Evolutionary conservation across 1,140 invertebrate genomes (phyloP).

Genomic region (Trichonephila inaurata): DNA sequence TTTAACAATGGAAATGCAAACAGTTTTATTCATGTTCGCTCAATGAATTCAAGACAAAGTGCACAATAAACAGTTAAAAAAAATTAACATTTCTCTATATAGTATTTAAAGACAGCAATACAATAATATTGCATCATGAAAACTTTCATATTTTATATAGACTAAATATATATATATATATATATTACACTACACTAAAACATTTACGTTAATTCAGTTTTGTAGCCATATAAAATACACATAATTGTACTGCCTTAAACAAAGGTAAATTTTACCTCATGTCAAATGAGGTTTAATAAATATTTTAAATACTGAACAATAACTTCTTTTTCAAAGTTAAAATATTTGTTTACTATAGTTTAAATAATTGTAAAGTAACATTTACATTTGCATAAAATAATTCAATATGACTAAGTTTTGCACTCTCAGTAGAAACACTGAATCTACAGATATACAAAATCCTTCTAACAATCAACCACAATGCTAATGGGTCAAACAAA

Average conservation of each 20-base stretch:
- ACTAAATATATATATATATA: not conserved
- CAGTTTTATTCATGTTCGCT: not conserved
- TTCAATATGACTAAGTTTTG: not conserved
- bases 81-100: not conserved
- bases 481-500: too few relatives aligned
- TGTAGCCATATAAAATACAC: not conserved
- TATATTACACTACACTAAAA: not conserved
- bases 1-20: too few relatives aligned
- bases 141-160: not conserved
- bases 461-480: too few relatives aligned
- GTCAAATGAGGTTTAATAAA: not conserved
- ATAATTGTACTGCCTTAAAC: not conserved
- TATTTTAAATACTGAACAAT: conserved; percentile 15
- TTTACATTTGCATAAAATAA: not conserved
- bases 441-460: too few relatives aligned
- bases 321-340: not conserved
- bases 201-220: not conserved
- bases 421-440: not conserved
- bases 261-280: not conserved
- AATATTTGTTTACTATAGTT: not conserved
- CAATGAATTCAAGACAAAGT: not conserved
- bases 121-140: not conserved
- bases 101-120: conserved; percentile 9
- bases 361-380: not conserved
- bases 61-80: not conserved